phyloP scores from a whole-genome alignment of 2,113 vertebrate genomes.

The Isichthys henryi region DNA sequence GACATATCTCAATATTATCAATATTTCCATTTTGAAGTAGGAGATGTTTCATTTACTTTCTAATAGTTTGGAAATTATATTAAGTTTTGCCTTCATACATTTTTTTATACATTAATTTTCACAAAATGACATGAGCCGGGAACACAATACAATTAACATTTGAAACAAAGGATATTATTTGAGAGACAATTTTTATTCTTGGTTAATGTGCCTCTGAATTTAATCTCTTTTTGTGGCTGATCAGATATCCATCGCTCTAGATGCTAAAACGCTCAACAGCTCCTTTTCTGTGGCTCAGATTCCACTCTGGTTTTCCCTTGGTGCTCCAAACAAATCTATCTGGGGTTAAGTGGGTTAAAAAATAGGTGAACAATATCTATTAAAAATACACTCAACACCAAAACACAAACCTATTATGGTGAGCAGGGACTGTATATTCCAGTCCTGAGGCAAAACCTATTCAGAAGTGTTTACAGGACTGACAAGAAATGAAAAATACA shows the following conservation, averaged over 20 bases:
- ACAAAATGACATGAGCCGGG: constrained; percentile 22
- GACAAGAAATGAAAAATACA: neutral
- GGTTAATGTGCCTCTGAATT: neutral
- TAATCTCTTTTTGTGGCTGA: neutral
- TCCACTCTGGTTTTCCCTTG: neutral
- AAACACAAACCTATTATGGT: neutral
- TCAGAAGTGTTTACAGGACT: neutral
- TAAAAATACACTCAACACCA: neutral
- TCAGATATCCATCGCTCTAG: neutral
- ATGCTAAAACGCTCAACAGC: neutral
- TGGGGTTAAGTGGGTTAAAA: neutral
- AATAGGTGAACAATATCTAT: neutral
- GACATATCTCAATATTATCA: neutral
- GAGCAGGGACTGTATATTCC: neutral
- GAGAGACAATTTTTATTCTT: neutral
- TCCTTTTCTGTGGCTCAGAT: neutral
- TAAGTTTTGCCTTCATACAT: constrained; percentile 7
- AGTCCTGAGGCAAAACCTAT: neutral
- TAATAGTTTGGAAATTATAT: neutral
- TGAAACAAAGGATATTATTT: constrained; percentile 1
- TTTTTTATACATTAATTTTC: constrained; percentile 37
- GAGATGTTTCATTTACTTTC: neutral
- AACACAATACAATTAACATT: constrained; percentile 29
- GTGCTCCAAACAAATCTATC: neutral
- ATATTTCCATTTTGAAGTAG: neutral